Evolutionary conservation across 2,797 vertebrate species (phyloP).

Genomic region (Sciaenops ocellatus): DNA sequence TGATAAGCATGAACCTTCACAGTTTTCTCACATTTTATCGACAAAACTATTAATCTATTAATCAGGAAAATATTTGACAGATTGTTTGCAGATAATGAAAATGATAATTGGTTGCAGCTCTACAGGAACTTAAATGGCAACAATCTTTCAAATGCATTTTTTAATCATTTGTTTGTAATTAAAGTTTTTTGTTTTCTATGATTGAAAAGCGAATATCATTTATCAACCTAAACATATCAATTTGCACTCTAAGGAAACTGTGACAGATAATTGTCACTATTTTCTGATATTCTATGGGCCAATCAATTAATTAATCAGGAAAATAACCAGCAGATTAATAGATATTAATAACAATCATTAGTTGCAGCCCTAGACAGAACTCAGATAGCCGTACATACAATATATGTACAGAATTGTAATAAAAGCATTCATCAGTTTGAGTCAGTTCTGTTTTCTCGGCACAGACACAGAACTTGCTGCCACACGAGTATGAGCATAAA

Average conservation of each 20-base stretch:
- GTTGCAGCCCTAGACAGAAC: not conserved
- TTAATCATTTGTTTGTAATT: not conserved
- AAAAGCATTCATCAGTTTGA: not conserved
- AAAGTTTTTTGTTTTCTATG: not conserved
- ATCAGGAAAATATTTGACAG: not conserved
- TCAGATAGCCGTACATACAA: not conserved
- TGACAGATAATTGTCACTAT: not conserved
- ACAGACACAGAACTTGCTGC: constrained; percentile 34
- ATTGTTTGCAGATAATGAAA: not conserved
- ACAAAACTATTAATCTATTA: not conserved
- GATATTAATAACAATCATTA: not conserved
- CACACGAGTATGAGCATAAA: constrained; percentile 70
- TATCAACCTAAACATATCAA: not conserved
- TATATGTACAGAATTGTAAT: not conserved
- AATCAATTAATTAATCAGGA: not conserved
- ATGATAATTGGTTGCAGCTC: not conserved
- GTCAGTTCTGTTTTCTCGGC: constrained; percentile 26
- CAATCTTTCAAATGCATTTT: too few species aligned
- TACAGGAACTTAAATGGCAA: too few species aligned
- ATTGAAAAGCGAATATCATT: not conserved
- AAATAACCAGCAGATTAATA: not conserved
- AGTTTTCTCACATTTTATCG: not conserved
- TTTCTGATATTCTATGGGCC: not conserved
- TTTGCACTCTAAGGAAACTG: not conserved
- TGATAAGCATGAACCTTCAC: not conserved